Evolutionary conservation across 2,888 invertebrate species (phyloP).

Genomic region (Zygaena filipendulae): DNA sequence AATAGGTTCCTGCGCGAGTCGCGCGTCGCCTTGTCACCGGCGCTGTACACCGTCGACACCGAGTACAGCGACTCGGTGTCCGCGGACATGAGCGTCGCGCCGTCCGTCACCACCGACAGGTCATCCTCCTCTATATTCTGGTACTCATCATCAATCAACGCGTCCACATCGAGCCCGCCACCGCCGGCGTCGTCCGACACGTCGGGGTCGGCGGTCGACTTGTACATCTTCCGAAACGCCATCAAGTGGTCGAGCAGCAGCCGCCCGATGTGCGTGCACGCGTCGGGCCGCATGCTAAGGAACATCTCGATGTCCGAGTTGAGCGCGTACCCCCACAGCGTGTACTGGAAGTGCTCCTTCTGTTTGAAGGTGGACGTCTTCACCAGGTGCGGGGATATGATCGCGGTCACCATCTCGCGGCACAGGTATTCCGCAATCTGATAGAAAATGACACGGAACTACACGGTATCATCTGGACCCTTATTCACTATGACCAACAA

Average conservation of each 20-base stretch:
- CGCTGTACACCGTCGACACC: slow-evolving; percentile 47
- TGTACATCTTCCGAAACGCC: slow-evolving; percentile 62
- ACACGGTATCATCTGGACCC: too few relatives aligned
- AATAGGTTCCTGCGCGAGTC: slow-evolving; percentile 54
- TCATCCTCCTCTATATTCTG: slow-evolving; percentile 54
- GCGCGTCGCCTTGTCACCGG: slow-evolving; percentile 38
- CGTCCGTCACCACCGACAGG: slow-evolving; percentile 48
- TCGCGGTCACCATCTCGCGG: slow-evolving; percentile 69
- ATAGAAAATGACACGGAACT: too few relatives aligned
- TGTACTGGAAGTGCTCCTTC: slow-evolving; percentile 63
- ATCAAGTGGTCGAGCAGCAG: slow-evolving; percentile 64
- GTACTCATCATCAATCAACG: slow-evolving; percentile 56
- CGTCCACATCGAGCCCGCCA: slow-evolving; percentile 46
- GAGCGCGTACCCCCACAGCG: slow-evolving; percentile 67
- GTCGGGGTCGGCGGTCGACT: slow-evolving; percentile 38
- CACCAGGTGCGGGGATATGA: slow-evolving; percentile 57
- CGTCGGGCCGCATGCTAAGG: slow-evolving; percentile 67
- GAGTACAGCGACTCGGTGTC: slow-evolving; percentile 56
- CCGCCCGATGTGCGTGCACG: slow-evolving; percentile 65
- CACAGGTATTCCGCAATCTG: slow-evolving; percentile 73
- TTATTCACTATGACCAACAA: too few relatives aligned
- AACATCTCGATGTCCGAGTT: slow-evolving; percentile 69
- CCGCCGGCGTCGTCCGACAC: slow-evolving; percentile 37
- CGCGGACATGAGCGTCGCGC: slow-evolving; percentile 44
- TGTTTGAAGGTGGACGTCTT: slow-evolving; percentile 59